phyloP scores from a whole-genome alignment of 35 echinoderm and acorn worm genomes.

The Heliocidaris erythrogramma region DNA sequence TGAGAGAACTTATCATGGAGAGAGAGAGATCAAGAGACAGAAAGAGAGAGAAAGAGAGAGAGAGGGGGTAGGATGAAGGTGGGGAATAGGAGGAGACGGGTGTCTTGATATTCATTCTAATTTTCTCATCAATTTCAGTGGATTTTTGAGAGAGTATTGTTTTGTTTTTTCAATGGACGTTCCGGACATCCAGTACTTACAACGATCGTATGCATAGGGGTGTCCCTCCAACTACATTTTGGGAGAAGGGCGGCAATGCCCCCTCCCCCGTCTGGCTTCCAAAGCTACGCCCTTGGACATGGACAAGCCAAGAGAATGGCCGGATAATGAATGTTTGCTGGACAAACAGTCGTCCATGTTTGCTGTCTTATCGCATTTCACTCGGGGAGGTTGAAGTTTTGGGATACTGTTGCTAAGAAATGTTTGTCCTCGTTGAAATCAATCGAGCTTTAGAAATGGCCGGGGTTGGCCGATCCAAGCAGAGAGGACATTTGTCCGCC shows the following conservation, averaged over 20 bases:
- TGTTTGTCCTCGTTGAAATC: background rate
- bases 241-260: background rate
- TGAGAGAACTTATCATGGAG: background rate
- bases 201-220: too few relatives aligned
- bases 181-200: too few relatives aligned
- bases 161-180: too few relatives aligned
- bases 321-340: conserved; percentile 31
- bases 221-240: too few relatives aligned
- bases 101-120: background rate
- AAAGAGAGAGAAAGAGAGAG: background rate
- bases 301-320: background rate
- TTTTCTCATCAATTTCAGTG: too few relatives aligned
- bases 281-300: background rate
- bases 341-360: conserved; percentile 21
- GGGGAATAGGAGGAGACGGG: background rate
- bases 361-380: background rate
- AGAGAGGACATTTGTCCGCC: background rate
- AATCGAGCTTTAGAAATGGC: background rate
- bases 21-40: background rate
- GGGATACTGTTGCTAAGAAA: background rate
- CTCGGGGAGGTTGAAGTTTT: background rate
- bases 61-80: background rate
- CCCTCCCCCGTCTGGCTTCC: background rate
- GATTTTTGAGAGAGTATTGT: too few relatives aligned
- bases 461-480: background rate